Conservation (phyloP, 2,797 vertebrate species). For the Lutjanus argentimaculatus region DNA sequence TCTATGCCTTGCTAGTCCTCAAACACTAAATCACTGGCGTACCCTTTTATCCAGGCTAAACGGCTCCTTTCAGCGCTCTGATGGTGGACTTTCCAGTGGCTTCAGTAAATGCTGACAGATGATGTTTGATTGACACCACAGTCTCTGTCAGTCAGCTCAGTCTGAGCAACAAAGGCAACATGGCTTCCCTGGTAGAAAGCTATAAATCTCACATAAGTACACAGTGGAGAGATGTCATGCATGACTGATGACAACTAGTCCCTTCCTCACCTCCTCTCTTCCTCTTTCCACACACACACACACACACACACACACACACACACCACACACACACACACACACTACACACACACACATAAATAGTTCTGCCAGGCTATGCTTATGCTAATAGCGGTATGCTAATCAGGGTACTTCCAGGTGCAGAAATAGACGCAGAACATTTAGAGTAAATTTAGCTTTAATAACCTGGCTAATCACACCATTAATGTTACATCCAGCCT, state of each 20-base stretch:
- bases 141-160: conserved; percentile 57
- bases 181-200: conserved; percentile 50
- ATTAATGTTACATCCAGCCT: conserved; percentile 58
- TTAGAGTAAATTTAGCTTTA: conserved; percentile 78
- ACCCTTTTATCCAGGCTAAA: conserved; percentile 9
- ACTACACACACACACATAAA: conserved; percentile 25
- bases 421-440: conserved; percentile 68
- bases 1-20: not conserved
- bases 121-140: conserved; percentile 63
- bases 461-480: conserved; percentile 75
- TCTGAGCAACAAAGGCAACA: conserved; percentile 62
- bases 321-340: not conserved
- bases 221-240: conserved; percentile 42
- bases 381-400: conserved; percentile 71
- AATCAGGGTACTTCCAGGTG: conserved; percentile 71
- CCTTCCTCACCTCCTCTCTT: conserved; percentile 24
- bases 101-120: conserved; percentile 36
- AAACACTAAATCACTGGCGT: not conserved
- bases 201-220: conserved; percentile 64
- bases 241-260: conserved; percentile 60
- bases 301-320: no score
- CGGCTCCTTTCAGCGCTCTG: conserved; percentile 9
- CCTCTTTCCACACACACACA: not conserved
- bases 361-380: conserved; percentile 45
- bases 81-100: conserved; percentile 37